Conservation (phyloP, 2,888 invertebrate species). For the Andrena praecox region DNA sequence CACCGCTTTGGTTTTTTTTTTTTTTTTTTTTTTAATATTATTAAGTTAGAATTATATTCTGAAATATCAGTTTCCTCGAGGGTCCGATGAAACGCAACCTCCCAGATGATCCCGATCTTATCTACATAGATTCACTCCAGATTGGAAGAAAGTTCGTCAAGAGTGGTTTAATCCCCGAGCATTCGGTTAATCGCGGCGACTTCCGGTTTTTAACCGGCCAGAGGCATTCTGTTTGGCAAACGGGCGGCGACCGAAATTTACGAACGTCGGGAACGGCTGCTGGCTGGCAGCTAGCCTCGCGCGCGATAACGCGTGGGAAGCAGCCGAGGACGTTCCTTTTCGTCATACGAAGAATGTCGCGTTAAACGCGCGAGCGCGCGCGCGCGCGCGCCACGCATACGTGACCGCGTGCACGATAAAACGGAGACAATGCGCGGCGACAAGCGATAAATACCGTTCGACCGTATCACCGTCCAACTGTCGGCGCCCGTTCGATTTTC, state of each 20-base stretch:
- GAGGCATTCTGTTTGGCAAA: constrained; percentile 31
- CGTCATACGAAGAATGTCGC: constrained; percentile 31
- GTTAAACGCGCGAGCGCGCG: not conserved
- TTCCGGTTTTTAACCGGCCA: not conserved
- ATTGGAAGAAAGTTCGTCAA: not conserved
- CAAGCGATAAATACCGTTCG: constrained; percentile 39
- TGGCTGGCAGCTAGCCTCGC: constrained; percentile 40
- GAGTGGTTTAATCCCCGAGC: not conserved
- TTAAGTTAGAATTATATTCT: no score
- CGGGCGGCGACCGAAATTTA: constrained; percentile 38
- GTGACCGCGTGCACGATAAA: constrained; percentile 16
- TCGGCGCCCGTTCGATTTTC: constrained; percentile 33
- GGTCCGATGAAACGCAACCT: no score
- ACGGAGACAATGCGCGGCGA: constrained; percentile 34
- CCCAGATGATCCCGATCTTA: no score
- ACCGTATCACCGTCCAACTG: constrained; percentile 34
- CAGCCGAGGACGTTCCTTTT: constrained; percentile 59
- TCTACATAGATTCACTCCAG: no score
- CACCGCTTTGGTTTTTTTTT: no score
- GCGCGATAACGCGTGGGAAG: constrained; percentile 58
- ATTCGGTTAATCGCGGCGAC: not conserved
- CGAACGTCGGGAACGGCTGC: constrained; percentile 43
- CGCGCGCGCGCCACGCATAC: not conserved
- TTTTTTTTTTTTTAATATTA: no score
- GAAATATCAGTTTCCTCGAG: no score